These are phyloP conservation scores for Polypterus senegalus DNA, from an alignment of 2,113 vertebrate genomes.

Conservation along the genomic window DNA sequence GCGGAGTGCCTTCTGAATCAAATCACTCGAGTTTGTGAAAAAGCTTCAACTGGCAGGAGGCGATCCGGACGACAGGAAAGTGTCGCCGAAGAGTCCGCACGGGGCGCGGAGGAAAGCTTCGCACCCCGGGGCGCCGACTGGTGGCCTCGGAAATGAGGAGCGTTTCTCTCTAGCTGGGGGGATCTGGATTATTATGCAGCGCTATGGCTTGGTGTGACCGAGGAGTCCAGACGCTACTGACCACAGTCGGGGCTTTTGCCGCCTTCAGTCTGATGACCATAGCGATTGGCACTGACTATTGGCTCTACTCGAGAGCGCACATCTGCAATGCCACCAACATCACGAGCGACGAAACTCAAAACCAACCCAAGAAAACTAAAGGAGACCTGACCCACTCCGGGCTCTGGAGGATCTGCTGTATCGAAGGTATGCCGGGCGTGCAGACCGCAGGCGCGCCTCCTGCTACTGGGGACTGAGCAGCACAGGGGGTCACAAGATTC, in stretches of 20 bases:
- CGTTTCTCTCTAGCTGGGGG: neutral
- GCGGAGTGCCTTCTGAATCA: constrained; percentile 11
- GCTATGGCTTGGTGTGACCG: constrained; percentile 91
- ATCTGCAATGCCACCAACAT: constrained; percentile 83
- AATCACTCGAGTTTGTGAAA: constrained; percentile 15
- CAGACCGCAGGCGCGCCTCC: constrained; percentile 20
- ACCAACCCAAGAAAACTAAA: constrained; percentile 51
- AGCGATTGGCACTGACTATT: constrained; percentile 91
- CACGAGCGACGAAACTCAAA: constrained; percentile 58
- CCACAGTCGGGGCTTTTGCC: constrained; percentile 76
- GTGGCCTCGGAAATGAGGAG: neutral
- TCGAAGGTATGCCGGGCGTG: constrained; percentile 62
- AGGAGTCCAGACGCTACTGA: constrained; percentile 78
- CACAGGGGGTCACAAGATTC: constrained; percentile 28
- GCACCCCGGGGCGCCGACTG: constrained; percentile 21
- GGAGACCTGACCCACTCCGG: constrained; percentile 86
- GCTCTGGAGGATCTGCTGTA: constrained; percentile 85
- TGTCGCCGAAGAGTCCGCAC: constrained; percentile 26
- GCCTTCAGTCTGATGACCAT: constrained; percentile 93
- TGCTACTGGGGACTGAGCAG: constrained; percentile 23
- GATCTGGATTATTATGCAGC: constrained; percentile 61
- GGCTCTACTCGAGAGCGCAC: constrained; percentile 85
- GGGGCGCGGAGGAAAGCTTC: constrained; percentile 12
- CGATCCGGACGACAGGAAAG: constrained; percentile 10
- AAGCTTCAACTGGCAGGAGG: constrained; percentile 5